Percentiles rank a stretch among this genome's conserved stretches.
These are phyloP conservation scores for Chaetorhynchus papuensis DNA, from an alignment of 2,113 vertebrate genomes.

Conservation along the genomic window DNA sequence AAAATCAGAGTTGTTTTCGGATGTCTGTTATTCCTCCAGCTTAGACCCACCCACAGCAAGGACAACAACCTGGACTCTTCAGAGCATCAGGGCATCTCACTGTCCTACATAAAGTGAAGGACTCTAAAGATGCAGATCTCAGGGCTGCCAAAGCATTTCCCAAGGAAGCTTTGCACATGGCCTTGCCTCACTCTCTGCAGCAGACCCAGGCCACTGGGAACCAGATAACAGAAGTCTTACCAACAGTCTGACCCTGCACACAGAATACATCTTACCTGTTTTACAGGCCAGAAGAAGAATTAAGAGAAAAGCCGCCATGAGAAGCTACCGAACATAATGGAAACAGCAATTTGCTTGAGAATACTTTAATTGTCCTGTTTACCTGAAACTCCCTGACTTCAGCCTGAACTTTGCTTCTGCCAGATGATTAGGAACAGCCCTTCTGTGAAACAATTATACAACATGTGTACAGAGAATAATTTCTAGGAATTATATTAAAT, in stretches of 20 bases:
- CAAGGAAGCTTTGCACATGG: accelerated
- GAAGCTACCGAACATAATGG: background rate
- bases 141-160: background rate
- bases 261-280: background rate
- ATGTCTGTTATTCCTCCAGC: background rate
- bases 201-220: background rate
- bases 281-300: background rate
- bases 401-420: background rate
- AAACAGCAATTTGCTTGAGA: background rate
- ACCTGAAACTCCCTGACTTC: background rate
- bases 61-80: background rate
- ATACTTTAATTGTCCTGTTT: background rate
- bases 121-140: background rate
- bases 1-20: background rate
- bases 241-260: accelerated
- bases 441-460: background rate
- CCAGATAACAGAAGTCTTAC: background rate
- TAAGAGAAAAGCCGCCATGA: background rate
- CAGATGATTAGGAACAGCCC: background rate
- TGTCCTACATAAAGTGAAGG: accelerated
- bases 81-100: background rate
- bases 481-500: constrained; percentile 27
- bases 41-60: background rate
- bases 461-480: background rate
- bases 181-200: background rate